These are phyloP conservation scores for Heteromurus nitidus DNA, from an alignment of 2,888 invertebrate species.

Conservation along the genomic window DNA sequence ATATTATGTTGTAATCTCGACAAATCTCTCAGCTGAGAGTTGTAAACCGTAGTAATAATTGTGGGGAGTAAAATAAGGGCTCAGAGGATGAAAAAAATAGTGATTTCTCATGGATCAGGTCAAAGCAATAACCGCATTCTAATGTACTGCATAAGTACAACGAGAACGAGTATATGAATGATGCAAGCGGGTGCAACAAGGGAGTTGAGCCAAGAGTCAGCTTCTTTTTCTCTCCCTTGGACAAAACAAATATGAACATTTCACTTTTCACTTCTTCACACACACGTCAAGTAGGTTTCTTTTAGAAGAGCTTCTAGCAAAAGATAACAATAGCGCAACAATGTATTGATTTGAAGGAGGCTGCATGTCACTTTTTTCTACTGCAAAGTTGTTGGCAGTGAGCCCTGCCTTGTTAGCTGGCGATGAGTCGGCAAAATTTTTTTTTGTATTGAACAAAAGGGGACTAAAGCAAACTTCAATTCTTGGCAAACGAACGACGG, in stretches of 20 bases:
- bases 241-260: conserved; percentile 27
- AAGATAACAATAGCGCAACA: conserved; percentile 21
- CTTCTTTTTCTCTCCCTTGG: not conserved
- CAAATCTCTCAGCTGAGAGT: conserved; percentile 21
- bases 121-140: not conserved
- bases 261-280: conserved; percentile 24
- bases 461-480: not conserved
- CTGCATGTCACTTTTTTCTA: conserved; percentile 22
- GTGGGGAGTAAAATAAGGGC: not conserved
- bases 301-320: not conserved
- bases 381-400: not conserved
- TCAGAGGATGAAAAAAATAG: not conserved
- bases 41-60: not conserved
- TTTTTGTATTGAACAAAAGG: conserved; percentile 21
- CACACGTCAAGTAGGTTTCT: not conserved
- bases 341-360: conserved; percentile 38
- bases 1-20: conserved; percentile 41
- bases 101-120: not conserved
- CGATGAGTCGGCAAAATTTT: conserved; percentile 48
- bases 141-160: not conserved
- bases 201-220: not conserved
- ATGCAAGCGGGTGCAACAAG: not conserved
- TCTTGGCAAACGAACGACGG: too few relatives aligned
- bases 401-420: conserved; percentile 42
- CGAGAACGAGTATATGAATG: not conserved